Conservation (phyloP, 2,113 vertebrate species). For the Cisticola juncidis region DNA sequence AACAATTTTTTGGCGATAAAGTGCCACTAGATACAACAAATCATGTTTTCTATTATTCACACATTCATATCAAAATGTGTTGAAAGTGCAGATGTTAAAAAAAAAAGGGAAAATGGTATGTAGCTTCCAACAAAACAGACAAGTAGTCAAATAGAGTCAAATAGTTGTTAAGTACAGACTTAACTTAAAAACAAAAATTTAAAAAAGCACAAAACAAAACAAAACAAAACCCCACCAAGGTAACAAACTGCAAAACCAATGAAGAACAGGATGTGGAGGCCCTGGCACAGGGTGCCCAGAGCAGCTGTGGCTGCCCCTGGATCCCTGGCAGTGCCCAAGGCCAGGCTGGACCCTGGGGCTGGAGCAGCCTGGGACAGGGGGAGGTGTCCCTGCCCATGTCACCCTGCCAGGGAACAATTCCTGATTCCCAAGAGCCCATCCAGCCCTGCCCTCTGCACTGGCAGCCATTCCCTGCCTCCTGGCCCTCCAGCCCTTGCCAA, state of each 20-base stretch:
- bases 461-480: neutral
- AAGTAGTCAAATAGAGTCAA: neutral
- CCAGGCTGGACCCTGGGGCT: neutral
- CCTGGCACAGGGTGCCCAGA: neutral
- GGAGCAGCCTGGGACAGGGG: neutral
- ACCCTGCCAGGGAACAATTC: neutral
- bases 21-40: neutral
- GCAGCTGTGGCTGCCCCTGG: neutral
- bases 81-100: neutral
- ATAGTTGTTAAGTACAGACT: neutral
- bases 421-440: neutral
- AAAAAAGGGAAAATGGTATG: accelerated
- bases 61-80: neutral
- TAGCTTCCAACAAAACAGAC: neutral
- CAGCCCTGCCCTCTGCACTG: neutral
- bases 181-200: neutral
- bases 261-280: neutral
- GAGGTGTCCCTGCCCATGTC: neutral
- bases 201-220: neutral
- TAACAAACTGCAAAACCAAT: neutral
- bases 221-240: neutral
- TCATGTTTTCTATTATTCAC: neutral
- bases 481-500: neutral
- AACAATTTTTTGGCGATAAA: neutral
- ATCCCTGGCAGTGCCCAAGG: neutral